phyloP scores from a whole-genome alignment of 2,888 invertebrate species.

The Mimumesa dahlbomi region DNA sequence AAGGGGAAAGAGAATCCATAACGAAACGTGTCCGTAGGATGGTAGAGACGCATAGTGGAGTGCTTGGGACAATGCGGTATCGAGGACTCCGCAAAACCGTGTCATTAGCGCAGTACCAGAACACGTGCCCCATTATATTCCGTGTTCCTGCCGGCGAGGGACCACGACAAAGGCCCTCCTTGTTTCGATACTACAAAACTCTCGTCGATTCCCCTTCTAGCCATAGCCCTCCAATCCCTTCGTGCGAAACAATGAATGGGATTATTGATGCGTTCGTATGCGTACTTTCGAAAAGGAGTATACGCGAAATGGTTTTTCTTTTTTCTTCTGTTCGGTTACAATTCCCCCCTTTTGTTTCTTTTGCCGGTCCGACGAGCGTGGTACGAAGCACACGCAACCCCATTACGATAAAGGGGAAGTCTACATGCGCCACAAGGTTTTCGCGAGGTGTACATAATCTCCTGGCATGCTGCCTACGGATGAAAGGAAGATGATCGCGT shows the following conservation, averaged over 20 bases:
- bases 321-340: neutral
- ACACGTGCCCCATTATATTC: slow-evolving; percentile 70
- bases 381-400: slow-evolving; percentile 44
- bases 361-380: slow-evolving; percentile 31
- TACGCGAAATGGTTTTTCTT: neutral
- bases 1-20: neutral
- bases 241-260: slow-evolving; percentile 42
- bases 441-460: slow-evolving; percentile 35
- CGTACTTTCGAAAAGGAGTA: slow-evolving; percentile 9
- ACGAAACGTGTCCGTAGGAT: neutral
- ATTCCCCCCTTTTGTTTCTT: slow-evolving; percentile 12
- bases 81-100: slow-evolving; percentile 62
- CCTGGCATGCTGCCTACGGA: slow-evolving; percentile 3
- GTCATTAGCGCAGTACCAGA: slow-evolving; percentile 63
- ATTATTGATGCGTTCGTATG: slow-evolving; percentile 42
- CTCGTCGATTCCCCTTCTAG: neutral
- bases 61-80: slow-evolving; percentile 57
- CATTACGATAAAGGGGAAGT: slow-evolving; percentile 7
- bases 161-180: slow-evolving; percentile 62
- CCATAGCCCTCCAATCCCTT: slow-evolving; percentile 1
- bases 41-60: slow-evolving; percentile 1
- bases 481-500: slow-evolving; percentile 10
- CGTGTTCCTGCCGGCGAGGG: slow-evolving; percentile 34
- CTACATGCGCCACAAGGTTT: slow-evolving; percentile 6
- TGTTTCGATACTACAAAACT: slow-evolving; percentile 53